Evolutionary conservation across 2,797 vertebrate genomes (phyloP).

Genomic region (Karalla daura): DNA sequence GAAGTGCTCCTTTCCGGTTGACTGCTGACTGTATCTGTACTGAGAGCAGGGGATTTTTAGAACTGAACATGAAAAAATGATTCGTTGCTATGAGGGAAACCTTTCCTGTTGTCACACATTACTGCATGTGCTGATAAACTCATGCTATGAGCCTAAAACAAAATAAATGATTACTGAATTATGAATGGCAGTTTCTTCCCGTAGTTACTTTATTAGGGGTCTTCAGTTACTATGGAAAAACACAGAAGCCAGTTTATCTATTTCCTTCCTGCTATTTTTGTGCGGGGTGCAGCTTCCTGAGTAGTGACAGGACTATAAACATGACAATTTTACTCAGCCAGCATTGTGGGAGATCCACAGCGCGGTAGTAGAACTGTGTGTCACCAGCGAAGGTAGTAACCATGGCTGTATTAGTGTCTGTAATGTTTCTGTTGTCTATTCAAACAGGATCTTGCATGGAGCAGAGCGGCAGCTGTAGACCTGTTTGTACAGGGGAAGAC

Average conservation of each 20-base stretch:
- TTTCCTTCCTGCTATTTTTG: constrained; percentile 67
- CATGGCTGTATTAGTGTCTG: background rate
- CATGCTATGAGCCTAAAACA: background rate
- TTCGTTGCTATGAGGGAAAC: background rate
- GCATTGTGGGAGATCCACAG: constrained; percentile 11
- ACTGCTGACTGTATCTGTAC: no score
- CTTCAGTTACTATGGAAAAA: constrained; percentile 2
- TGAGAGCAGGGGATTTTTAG: no score
- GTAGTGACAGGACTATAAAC: background rate
- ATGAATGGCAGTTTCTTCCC: background rate
- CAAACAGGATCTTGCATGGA: background rate
- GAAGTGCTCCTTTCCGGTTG: no score
- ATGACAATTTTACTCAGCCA: background rate
- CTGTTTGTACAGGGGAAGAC: constrained; percentile 37
- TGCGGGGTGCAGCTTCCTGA: constrained; percentile 54
- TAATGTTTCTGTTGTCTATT: background rate
- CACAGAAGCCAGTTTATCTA: constrained; percentile 16
- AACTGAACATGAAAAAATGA: no score
- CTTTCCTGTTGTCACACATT: background rate
- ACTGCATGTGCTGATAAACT: background rate
- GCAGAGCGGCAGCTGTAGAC: constrained; percentile 21
- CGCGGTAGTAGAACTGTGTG: constrained; percentile 1
- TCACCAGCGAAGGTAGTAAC: background rate
- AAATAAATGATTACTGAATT: constrained; percentile 25
- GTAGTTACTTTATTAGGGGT: background rate